These are phyloP conservation scores for Tachina fera DNA, from an alignment of 2,888 invertebrate species.

Conservation along the genomic window DNA sequence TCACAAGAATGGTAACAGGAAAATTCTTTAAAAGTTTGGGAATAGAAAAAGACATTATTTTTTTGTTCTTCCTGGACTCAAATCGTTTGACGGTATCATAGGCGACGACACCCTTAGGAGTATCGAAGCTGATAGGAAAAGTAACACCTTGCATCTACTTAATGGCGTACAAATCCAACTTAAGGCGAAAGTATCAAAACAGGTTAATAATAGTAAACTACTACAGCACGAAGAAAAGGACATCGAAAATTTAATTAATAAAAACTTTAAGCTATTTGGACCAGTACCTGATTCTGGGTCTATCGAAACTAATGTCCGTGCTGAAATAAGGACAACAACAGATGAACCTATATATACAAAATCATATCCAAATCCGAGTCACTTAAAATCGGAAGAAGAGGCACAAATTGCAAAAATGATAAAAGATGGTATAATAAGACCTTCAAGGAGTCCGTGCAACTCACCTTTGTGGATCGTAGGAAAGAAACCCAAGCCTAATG, in stretches of 20 bases:
- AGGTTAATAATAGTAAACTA: conserved; percentile 8
- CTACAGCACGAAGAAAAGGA: neutral
- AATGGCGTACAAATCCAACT: neutral
- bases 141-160: neutral
- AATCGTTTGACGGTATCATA: conserved; percentile 43
- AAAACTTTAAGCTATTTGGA: conserved; percentile 41
- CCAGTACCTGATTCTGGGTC: conserved; percentile 45
- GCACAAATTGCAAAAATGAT: conserved; percentile 22
- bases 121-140: conserved; percentile 24
- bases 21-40: conserved; percentile 30
- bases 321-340: conserved; percentile 63
- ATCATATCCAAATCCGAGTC: conserved; percentile 57
- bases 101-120: conserved; percentile 30
- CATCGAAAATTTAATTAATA: conserved; percentile 32
- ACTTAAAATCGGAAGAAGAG: conserved; percentile 26
- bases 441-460: conserved; percentile 28
- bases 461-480: conserved; percentile 4
- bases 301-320: conserved; percentile 51
- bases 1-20: conserved; percentile 10
- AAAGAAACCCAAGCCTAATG: no score
- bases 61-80: conserved; percentile 28
- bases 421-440: conserved; percentile 16
- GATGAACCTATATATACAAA: conserved; percentile 62
- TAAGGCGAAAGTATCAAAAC: conserved; percentile 2
- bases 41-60: neutral